Evolutionary conservation across 2,113 vertebrate species (phyloP).

Genomic region (Neolamprologus modestus): DNA sequence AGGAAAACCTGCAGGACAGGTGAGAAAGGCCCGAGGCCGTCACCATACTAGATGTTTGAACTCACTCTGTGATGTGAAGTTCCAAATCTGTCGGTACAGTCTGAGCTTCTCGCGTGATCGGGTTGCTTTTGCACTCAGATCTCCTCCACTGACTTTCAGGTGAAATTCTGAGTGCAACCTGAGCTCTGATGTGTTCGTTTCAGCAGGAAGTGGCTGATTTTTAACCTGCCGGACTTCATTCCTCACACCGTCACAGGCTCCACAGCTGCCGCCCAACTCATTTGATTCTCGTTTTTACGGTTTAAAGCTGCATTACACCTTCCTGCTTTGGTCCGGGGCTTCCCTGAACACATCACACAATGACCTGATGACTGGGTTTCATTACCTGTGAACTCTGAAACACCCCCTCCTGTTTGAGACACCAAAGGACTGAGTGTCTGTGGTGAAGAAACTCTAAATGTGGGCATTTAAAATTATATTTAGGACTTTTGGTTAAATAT

Average conservation of each 20-base stretch:
- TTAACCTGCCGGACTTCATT: constrained; percentile 15
- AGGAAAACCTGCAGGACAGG: neutral
- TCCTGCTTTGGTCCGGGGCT: neutral
- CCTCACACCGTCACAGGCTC: neutral
- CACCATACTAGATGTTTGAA: neutral
- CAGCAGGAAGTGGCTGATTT: neutral
- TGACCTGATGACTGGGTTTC: too few species aligned
- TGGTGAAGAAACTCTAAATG: neutral
- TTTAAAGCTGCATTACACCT: neutral
- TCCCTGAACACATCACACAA: neutral
- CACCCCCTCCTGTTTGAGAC: neutral
- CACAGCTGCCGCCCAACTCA: neutral
- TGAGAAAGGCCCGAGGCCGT: neutral
- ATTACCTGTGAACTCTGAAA: neutral
- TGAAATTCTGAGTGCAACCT: neutral
- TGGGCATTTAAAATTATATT: rapidly evolving
- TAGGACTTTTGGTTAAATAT: neutral
- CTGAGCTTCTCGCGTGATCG: rapidly evolving
- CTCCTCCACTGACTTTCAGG: neutral
- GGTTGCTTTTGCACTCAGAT: neutral
- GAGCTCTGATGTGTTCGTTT: neutral
- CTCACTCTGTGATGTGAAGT: neutral
- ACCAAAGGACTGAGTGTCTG: neutral
- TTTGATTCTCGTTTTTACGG: rapidly evolving
- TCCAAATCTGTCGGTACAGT: neutral